Base-by-base conservation (phyloP, 2,888 invertebrate species). In the Euclidia mi region DNA sequence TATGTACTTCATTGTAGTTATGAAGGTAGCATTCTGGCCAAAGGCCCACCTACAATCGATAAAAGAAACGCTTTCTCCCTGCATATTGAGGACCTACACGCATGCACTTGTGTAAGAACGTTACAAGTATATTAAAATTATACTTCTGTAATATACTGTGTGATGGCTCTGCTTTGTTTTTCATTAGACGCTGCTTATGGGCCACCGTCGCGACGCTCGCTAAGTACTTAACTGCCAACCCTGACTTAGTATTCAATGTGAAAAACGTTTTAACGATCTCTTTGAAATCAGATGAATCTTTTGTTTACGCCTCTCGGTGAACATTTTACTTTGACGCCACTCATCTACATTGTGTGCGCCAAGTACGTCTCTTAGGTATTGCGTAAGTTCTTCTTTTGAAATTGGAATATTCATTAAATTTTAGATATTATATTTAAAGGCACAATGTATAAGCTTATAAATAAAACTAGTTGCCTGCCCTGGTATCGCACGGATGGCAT, bases 171-270 rank as follows among this genome's bases (percentile, higher is more conserved):
- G 85, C 89, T 88, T 88, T 89, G 89, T 90, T 89, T 89, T 90
- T 89, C 89, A 90, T 89, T 89, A 89, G 85, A 84, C 78, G 77
- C 74, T 79, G 76, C 83, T 86, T 82, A 84, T 76, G 75, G 81
- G 76, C 65, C 74, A 66, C 71, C 62, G 67, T 71, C 67, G 65
- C 61, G 59, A 65, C 66, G 69, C 64, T 70, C 70, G 74, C 68
- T 67, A 65, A 76, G 71, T 71, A 71, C 73, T 78, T 78, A 76
- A 79, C 77, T 76, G 68, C 67, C 76, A 72, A 65, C 64, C 71
- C 71, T 73, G 69, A 71, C 77, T 77, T 78, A 67, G 72, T 71
- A 77, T 79, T 79, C 76, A 67, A 68, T 64, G 72, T 68, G 67
- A 66, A 67, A 80, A 74, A 72, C 67, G 62, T 62, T 71, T 71